These are phyloP conservation scores for Craseonycteris thonglongyai DNA, from an alignment of 2,113 vertebrate genomes.

Conservation along the genomic window DNA sequence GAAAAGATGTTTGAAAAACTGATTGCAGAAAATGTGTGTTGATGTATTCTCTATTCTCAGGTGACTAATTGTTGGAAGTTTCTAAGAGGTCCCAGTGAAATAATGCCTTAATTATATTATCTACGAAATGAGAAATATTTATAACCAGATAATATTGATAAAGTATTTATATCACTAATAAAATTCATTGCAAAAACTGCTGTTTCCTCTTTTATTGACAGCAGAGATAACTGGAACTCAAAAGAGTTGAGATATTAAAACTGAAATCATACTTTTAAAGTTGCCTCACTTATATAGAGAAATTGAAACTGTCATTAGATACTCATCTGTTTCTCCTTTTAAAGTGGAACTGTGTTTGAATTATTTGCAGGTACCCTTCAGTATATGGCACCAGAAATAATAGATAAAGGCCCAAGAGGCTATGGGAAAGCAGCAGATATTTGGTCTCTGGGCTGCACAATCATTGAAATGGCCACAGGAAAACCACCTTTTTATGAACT, in stretches of 20 bases:
- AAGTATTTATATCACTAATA: background rate
- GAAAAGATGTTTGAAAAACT: conserved; percentile 23
- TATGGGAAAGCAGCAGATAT: conserved; percentile 98
- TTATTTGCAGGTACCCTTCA: conserved; percentile 91
- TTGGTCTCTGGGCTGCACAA: conserved; percentile 98
- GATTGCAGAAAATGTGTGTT: background rate
- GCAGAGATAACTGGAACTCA: background rate
- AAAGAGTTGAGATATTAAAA: background rate
- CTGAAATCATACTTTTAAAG: background rate
- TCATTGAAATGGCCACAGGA: conserved; percentile 99
- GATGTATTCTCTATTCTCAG: background rate
- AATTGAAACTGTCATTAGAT: background rate
- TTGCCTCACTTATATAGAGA: background rate
- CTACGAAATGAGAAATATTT: background rate
- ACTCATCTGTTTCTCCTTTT: background rate
- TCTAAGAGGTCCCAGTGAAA: background rate
- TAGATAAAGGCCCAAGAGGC: conserved; percentile 96
- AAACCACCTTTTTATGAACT: conserved; percentile 97
- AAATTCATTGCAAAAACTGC: background rate
- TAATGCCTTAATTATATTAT: background rate
- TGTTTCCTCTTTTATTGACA: background rate
- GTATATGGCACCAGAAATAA: conserved; percentile 99
- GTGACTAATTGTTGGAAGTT: background rate
- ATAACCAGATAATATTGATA: background rate
- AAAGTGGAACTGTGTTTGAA: conserved; percentile 30